A percentile compares a stretch with the other conserved stretches of the same genome.
These are phyloP conservation scores for Leptatherina wallacei DNA, from an alignment of 2,797 vertebrate genomes.

Conservation along the genomic window DNA sequence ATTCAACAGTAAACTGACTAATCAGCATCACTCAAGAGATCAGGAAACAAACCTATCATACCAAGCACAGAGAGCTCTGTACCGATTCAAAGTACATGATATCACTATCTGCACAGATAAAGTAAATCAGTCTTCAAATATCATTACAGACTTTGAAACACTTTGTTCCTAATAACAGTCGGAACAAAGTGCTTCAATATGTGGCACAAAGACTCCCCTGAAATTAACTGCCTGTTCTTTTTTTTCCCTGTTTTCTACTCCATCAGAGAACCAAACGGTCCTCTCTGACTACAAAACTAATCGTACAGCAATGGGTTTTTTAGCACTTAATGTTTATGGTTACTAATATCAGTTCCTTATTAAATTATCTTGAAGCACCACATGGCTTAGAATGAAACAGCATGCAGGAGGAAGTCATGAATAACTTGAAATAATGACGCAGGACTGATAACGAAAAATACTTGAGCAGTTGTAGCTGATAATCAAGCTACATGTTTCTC, in stretches of 20 bases:
- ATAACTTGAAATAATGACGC: neutral
- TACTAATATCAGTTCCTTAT: neutral
- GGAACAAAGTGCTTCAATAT: constrained; percentile 3
- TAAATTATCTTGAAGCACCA: constrained; percentile 1
- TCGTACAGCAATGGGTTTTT: neutral
- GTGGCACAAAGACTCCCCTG: constrained; percentile 3
- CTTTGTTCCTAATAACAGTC: neutral
- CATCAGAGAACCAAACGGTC: neutral
- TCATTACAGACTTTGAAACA: constrained; percentile 10
- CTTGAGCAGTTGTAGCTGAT: constrained; percentile 1
- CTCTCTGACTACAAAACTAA: neutral
- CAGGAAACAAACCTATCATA: constrained; percentile 1
- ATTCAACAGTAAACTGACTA: constrained; percentile 17
- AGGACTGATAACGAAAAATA: constrained; percentile 11
- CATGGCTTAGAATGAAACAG: neutral
- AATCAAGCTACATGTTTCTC: constrained; percentile 18
- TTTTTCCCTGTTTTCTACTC: neutral
- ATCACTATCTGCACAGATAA: constrained; percentile 35
- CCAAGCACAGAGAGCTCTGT: constrained; percentile 22
- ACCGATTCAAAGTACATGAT: neutral
- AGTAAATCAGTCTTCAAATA: constrained; percentile 6
- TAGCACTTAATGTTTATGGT: neutral
- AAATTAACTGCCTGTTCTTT: constrained; percentile 27
- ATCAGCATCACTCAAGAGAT: neutral
- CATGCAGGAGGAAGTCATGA: constrained; percentile 7